Conservation (phyloP, 2,113 vertebrate genomes). For the Perca fluviatilis region DNA sequence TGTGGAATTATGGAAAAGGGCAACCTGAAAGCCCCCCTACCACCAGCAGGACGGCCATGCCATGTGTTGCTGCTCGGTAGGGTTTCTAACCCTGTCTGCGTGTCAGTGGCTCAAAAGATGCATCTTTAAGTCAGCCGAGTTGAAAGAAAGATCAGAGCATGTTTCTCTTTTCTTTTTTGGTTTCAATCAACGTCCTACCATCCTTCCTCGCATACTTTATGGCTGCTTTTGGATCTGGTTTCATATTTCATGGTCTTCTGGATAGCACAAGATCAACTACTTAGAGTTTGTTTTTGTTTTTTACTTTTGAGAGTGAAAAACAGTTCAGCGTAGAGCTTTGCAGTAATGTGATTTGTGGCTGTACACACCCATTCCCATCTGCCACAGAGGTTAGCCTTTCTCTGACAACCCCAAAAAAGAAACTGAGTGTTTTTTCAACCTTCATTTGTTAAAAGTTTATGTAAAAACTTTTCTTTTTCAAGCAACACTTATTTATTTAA, state of each 20-base stretch:
- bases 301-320: constrained; percentile 9
- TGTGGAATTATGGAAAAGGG: constrained; percentile 62
- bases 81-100: constrained; percentile 45
- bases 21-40: constrained; percentile 54
- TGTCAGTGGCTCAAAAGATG: constrained; percentile 56
- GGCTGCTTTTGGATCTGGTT: constrained; percentile 26
- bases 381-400: not conserved
- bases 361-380: not conserved
- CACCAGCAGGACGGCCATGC: constrained; percentile 43
- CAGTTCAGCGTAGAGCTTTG: constrained; percentile 11
- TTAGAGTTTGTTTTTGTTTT: constrained; percentile 17
- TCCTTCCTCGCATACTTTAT: not conserved
- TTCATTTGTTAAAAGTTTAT: not conserved
- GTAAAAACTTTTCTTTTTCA: not conserved
- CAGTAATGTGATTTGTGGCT: constrained; percentile 40
- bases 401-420: not conserved
- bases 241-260: constrained; percentile 49
- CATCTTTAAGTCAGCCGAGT: constrained; percentile 33
- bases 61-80: constrained; percentile 36
- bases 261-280: constrained; percentile 37
- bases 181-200: constrained; percentile 11
- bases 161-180: constrained; percentile 22
- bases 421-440: not conserved
- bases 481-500: not conserved
- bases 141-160: constrained; percentile 59